Conservation (phyloP, 2,888 invertebrate species). For the Camptogramma bilineatum region DNA sequence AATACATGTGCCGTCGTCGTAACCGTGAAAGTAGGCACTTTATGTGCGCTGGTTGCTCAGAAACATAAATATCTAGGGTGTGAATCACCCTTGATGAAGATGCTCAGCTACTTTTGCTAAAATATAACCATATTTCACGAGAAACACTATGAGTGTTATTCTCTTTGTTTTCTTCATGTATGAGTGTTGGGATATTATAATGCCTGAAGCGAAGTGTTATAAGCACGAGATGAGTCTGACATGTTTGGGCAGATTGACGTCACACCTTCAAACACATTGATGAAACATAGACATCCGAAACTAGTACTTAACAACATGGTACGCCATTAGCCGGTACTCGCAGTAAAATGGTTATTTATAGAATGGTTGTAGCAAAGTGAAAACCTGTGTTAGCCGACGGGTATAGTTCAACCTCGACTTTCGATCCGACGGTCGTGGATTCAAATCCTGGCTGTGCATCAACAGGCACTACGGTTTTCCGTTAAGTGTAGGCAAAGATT, state of each 20-base stretch:
- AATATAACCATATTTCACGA: constrained; percentile 4
- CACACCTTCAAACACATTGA: constrained; percentile 19
- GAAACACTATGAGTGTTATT: neutral
- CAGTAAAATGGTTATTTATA: too few relatives aligned
- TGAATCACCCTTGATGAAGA: neutral
- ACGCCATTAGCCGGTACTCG: too few relatives aligned
- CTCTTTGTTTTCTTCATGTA: constrained; percentile 24
- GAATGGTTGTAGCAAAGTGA: too few relatives aligned
- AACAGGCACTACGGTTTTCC: too few relatives aligned
- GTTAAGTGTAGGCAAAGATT: too few relatives aligned
- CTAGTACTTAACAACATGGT: neutral
- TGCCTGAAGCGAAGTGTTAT: constrained; percentile 15
- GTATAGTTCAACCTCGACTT: too few relatives aligned
- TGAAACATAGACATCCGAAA: neutral
- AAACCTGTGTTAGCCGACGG: too few relatives aligned
- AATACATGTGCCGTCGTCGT: too few relatives aligned
- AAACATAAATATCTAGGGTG: neutral
- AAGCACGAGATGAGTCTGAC: too few relatives aligned
- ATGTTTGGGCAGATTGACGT: neutral
- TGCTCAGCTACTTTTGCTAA: constrained; percentile 2
- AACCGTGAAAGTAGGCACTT: neutral
- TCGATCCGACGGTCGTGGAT: too few relatives aligned
- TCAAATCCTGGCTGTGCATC: too few relatives aligned
- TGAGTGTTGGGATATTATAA: constrained; percentile 20
- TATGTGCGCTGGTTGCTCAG: neutral